phyloP scores from a whole-genome alignment of 2,113 vertebrate species.

The Lynx canadensis region DNA sequence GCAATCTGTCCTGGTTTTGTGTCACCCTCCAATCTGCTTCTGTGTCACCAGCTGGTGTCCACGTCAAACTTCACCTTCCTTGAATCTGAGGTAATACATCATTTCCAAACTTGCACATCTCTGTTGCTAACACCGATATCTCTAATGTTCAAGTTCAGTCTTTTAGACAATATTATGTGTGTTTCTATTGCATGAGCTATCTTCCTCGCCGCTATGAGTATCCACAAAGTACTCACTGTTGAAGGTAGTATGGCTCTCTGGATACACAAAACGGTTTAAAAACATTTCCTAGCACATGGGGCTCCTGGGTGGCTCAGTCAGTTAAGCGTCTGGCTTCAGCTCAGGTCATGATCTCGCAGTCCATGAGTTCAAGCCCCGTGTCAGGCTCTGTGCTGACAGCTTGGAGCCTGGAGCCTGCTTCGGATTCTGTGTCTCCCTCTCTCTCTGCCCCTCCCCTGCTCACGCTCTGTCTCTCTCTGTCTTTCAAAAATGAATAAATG shows the following conservation, averaged over 20 bases:
- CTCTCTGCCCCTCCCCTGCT: too few species aligned
- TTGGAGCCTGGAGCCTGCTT: too few species aligned
- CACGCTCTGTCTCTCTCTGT: too few species aligned
- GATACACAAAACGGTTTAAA: background rate
- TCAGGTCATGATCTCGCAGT: too few species aligned
- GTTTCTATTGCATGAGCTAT: background rate
- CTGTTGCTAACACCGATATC: too few species aligned
- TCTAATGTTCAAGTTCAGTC: background rate
- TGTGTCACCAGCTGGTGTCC: background rate
- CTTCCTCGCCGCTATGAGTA: background rate
- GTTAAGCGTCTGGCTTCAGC: too few species aligned
- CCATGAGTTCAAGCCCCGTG: too few species aligned
- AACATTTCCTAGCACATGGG: background rate
- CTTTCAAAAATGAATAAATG: too few species aligned
- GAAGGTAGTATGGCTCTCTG: background rate
- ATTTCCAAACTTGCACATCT: background rate
- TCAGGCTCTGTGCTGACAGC: too few species aligned
- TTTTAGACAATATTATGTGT: background rate
- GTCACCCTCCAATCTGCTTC: background rate
- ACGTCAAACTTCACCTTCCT: background rate
- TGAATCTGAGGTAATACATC: background rate
- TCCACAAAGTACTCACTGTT: too few species aligned
- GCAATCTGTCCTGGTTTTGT: background rate
- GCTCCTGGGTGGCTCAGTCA: too few species aligned
- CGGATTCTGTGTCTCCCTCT: too few species aligned